Percentiles rank a stretch among this genome's conserved stretches.
Evolutionary conservation across 1,140 invertebrate genomes (phyloP).

Genomic region (Diuraphis noxia): DNA sequence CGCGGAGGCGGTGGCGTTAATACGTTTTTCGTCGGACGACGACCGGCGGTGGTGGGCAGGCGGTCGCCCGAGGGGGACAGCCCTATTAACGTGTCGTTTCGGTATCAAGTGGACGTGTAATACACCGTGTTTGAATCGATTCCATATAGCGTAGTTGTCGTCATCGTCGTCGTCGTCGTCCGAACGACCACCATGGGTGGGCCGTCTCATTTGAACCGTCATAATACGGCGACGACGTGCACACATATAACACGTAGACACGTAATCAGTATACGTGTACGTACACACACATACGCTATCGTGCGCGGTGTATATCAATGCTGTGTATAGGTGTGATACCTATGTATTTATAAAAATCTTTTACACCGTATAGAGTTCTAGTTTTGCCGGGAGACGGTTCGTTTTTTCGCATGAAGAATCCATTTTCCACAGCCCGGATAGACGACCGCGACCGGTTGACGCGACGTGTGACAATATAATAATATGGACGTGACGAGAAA

Average conservation of each 20-base stretch:
- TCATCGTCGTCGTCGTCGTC: not conserved
- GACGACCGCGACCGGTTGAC: not conserved
- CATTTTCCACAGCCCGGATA: constrained; percentile 27
- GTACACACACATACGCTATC: not conserved
- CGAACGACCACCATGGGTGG: not conserved
- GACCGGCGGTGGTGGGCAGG: not conserved
- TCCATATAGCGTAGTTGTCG: not conserved
- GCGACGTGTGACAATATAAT: constrained; percentile 16
- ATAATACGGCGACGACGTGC: not conserved
- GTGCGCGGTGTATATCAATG: not conserved
- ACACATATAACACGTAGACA: not conserved
- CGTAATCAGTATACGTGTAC: too few relatives aligned
- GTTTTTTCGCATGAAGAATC: constrained; percentile 45
- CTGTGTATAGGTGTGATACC: not conserved
- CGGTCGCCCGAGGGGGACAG: not conserved
- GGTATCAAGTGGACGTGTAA: constrained; percentile 31
- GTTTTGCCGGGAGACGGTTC: constrained; percentile 7
- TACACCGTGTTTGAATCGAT: constrained; percentile 45
- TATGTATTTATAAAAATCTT: not conserved
- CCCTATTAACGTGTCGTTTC: constrained; percentile 33
- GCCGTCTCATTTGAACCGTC: not conserved
- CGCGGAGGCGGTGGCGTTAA: not conserved
- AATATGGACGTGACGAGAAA: constrained; percentile 2
- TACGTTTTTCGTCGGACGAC: not conserved
- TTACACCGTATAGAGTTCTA: not conserved